phyloP scores from a whole-genome alignment of 2,797 vertebrate species.

The Sciurus carolinensis region DNA sequence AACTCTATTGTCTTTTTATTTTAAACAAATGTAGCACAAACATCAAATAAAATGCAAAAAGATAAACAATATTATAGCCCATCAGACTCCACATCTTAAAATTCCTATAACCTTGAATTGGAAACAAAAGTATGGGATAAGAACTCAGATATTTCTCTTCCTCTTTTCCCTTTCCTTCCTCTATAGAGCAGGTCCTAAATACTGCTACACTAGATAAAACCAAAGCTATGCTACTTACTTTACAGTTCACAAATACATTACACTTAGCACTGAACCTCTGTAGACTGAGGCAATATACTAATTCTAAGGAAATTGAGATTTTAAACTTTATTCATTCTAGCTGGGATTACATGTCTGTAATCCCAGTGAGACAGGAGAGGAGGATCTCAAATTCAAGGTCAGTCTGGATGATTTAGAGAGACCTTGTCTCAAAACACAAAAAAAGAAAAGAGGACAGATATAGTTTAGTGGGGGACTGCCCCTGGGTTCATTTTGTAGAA shows the following conservation, averaged over 20 bases:
- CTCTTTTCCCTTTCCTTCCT: slow-evolving; percentile 5
- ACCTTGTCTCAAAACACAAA: neutral
- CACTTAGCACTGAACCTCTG: neutral
- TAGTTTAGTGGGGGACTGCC: neutral
- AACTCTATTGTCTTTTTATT: neutral
- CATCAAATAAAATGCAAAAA: slow-evolving; percentile 51
- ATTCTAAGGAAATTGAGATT: neutral
- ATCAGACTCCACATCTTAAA: neutral
- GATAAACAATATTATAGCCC: neutral
- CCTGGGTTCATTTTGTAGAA: too few species aligned
- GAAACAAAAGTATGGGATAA: neutral
- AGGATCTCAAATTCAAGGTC: neutral
- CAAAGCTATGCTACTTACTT: slow-evolving; percentile 22
- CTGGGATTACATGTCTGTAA: neutral
- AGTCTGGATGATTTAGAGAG: neutral
- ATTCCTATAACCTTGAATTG: slow-evolving; percentile 4
- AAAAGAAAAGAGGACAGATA: neutral
- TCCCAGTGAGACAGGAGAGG: neutral
- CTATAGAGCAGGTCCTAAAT: neutral
- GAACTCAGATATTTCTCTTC: neutral
- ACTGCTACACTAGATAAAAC: neutral
- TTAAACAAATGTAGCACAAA: slow-evolving; percentile 39
- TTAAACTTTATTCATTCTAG: slow-evolving; percentile 61
- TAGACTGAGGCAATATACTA: neutral
- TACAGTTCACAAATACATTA: slow-evolving; percentile 19